Conservation (phyloP, 2,113 vertebrate species). For the Vidua macroura region DNA sequence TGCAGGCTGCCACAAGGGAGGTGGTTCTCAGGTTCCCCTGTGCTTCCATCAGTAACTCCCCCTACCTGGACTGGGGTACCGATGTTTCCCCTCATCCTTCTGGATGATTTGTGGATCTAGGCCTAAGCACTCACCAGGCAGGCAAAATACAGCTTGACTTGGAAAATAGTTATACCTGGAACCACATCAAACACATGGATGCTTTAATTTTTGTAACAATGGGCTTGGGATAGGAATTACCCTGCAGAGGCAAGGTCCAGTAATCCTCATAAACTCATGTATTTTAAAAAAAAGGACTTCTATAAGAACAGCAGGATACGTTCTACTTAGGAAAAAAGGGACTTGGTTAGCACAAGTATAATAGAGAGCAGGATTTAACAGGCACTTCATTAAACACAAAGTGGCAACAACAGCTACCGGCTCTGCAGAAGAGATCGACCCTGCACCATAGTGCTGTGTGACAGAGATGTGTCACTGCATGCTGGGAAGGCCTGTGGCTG, state of each 20-base stretch:
- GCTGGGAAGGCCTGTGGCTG: neutral
- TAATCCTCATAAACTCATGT: neutral
- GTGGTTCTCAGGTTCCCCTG: neutral
- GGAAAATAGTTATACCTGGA: neutral
- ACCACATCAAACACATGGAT: neutral
- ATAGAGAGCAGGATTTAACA: neutral
- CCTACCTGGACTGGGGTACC: accelerated
- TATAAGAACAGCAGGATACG: neutral
- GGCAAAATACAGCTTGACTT: neutral
- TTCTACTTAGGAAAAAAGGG: neutral
- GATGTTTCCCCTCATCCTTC: neutral
- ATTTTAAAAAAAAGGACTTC: neutral
- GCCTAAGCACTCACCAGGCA: too few species aligned
- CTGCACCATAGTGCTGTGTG: neutral
- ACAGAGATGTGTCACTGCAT: neutral
- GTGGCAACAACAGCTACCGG: neutral
- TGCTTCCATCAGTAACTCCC: neutral
- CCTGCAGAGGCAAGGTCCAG: neutral
- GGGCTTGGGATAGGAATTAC: neutral
- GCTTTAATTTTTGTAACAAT: neutral
- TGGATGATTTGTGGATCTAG: neutral
- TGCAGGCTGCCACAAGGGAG: neutral
- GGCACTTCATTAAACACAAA: neutral
- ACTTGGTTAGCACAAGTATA: neutral
- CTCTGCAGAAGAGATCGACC: accelerated